Evolutionary conservation across 2,888 invertebrate species (phyloP).

Genomic region (Ophioninae sp.): DNA sequence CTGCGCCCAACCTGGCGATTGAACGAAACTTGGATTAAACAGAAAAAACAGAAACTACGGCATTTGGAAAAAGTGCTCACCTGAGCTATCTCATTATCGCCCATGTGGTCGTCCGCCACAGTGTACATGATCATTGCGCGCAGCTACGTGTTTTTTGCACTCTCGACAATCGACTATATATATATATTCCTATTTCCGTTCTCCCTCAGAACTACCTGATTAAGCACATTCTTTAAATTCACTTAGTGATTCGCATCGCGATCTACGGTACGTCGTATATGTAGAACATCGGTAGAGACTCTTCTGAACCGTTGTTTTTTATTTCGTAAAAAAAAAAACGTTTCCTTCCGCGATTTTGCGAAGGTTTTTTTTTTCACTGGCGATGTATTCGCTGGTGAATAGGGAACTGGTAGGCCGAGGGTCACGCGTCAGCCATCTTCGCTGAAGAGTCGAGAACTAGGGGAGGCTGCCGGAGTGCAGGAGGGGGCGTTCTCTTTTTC

Average conservation of each 20-base stretch:
- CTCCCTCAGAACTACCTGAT: background rate
- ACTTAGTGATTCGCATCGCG: slow-evolving; percentile 12
- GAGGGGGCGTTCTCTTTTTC: slow-evolving; percentile 25
- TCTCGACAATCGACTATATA: background rate
- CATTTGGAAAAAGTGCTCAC: slow-evolving; percentile 69
- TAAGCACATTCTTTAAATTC: slow-evolving; percentile 29
- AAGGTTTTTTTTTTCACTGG: background rate
- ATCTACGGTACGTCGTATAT: slow-evolving; percentile 74
- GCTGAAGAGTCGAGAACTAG: slow-evolving; percentile 28
- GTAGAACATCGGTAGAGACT: slow-evolving; percentile 58
- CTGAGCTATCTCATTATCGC: slow-evolving; percentile 84
- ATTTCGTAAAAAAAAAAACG: background rate
- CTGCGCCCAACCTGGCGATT: background rate
- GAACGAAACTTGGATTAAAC: background rate
- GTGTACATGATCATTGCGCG: slow-evolving; percentile 79
- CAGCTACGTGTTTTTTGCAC: background rate
- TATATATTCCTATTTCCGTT: background rate
- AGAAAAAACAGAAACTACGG: background rate
- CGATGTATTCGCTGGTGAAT: slow-evolving; percentile 30
- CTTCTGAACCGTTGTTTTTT: background rate
- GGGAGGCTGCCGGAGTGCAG: slow-evolving; percentile 33
- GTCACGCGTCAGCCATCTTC: slow-evolving; percentile 62
- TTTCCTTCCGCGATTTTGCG: background rate
- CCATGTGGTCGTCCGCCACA: slow-evolving; percentile 81
- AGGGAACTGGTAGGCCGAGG: slow-evolving; percentile 43